phyloP scores from a whole-genome alignment of 2,113 vertebrate genomes.

The Triplophysa siluroides region DNA sequence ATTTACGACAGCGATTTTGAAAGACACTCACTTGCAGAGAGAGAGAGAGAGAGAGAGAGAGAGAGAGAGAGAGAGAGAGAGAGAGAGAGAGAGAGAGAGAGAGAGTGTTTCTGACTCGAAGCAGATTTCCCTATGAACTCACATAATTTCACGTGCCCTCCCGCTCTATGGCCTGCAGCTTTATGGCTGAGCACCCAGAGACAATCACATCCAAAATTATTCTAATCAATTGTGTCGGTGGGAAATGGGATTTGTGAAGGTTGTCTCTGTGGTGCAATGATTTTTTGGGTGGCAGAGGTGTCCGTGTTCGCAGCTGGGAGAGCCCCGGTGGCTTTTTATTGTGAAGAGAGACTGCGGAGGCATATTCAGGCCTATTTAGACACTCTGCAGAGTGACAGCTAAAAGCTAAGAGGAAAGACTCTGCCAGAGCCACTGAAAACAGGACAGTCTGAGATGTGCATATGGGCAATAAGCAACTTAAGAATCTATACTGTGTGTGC shows the following conservation, averaged over 20 bases:
- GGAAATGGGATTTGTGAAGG: conserved; percentile 51
- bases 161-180: conserved; percentile 16
- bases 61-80: not conserved
- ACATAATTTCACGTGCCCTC: conserved; percentile 13
- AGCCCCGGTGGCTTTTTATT: conserved; percentile 17
- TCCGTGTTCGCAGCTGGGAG: conserved; percentile 50
- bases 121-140: conserved; percentile 28
- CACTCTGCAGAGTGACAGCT: not conserved
- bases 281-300: conserved; percentile 31
- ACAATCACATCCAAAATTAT: conserved; percentile 46
- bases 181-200: conserved; percentile 36
- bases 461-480: not conserved
- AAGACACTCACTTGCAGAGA: conserved; percentile 14
- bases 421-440: not conserved
- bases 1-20: conserved; percentile 41
- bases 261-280: conserved; percentile 29
- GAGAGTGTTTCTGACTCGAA: conserved; percentile 1
- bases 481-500: not conserved
- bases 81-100: not conserved
- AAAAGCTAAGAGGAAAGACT: not conserved
- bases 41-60: not conserved
- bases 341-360: conserved; percentile 10
- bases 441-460: not conserved
- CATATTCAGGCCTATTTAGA: conserved; percentile 20
- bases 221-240: conserved; percentile 48